A percentile compares a stretch with the other conserved stretches of the same genome.
Evolutionary conservation across 1,140 invertebrate genomes (phyloP).

Genomic region (Bombus terrestris): DNA sequence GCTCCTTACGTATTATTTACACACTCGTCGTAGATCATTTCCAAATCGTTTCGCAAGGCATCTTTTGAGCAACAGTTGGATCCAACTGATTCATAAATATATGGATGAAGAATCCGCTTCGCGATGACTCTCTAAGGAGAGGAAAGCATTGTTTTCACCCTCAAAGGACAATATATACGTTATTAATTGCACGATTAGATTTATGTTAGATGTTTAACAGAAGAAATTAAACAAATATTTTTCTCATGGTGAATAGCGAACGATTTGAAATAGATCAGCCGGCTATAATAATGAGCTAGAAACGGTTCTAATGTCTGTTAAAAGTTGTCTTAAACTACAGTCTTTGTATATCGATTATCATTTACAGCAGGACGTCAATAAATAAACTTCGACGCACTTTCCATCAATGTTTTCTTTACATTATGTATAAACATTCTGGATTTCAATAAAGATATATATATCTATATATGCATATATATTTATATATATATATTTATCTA

Average conservation of each 20-base stretch:
- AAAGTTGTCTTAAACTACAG: constrained; percentile 82
- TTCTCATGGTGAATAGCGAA: constrained; percentile 30
- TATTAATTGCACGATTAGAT: background rate
- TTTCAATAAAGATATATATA: constrained; percentile 52
- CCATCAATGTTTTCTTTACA: constrained; percentile 49
- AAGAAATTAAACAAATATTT: background rate
- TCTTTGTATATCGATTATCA: constrained; percentile 73
- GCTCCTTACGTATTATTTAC: constrained; percentile 65
- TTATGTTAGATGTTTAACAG: background rate
- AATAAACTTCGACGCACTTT: constrained; percentile 55
- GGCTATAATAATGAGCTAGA: constrained; percentile 58
- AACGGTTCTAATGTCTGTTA: constrained; percentile 80
- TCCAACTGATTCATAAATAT: background rate
- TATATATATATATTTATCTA: constrained; percentile 76
- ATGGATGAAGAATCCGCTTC: background rate
- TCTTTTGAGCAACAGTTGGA: constrained; percentile 61
- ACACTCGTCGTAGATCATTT: constrained; percentile 60
- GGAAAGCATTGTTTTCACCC: background rate
- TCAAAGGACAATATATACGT: background rate
- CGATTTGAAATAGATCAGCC: constrained; percentile 62
- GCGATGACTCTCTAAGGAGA: background rate
- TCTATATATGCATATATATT: constrained; percentile 27
- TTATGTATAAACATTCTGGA: constrained; percentile 53
- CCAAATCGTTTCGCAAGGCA: constrained; percentile 68
- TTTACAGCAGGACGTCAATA: constrained; percentile 65